These are phyloP conservation scores for Axea sp. DNA, from an alignment of 2,888 invertebrate species.

Conservation along the genomic window DNA sequence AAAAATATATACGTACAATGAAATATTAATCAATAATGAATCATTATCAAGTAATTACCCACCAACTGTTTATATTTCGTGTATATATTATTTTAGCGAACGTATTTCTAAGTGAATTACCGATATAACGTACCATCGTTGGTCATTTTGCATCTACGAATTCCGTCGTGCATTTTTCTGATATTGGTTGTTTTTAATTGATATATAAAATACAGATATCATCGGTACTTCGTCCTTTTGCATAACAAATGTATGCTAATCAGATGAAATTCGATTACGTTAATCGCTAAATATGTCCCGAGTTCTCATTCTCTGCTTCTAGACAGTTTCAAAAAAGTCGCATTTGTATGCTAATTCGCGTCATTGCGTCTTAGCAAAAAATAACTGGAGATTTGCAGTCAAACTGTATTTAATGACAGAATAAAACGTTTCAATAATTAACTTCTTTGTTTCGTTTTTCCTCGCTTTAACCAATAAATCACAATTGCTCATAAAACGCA, in stretches of 20 bases:
- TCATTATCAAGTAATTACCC: too few relatives aligned
- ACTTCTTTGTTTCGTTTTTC: neutral
- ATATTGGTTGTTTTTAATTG: too few relatives aligned
- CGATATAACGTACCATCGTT: too few relatives aligned
- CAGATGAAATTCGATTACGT: slow-evolving; percentile 40
- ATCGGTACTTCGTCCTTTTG: slow-evolving; percentile 1
- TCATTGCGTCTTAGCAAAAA: slow-evolving; percentile 28
- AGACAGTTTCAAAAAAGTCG: slow-evolving; percentile 7
- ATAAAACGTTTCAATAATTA: slow-evolving; percentile 14
- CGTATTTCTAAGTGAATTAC: too few relatives aligned
- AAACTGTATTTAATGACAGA: slow-evolving; percentile 27
- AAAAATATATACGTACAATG: too few relatives aligned
- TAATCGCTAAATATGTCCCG: slow-evolving; percentile 15
- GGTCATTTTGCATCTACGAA: too few relatives aligned
- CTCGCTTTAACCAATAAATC: neutral
- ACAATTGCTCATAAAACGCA: neutral
- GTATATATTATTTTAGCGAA: too few relatives aligned
- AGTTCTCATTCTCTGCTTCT: slow-evolving; percentile 30
- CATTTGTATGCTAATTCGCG: slow-evolving; percentile 42
- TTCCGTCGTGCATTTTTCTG: too few relatives aligned
- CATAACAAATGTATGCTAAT: slow-evolving; percentile 31
- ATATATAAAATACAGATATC: too few relatives aligned
- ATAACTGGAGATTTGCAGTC: slow-evolving; percentile 6
- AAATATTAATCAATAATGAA: too few relatives aligned
- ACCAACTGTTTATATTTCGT: too few relatives aligned